phyloP scores from a whole-genome alignment of 2,888 invertebrate genomes.

The Tortrix viridana region DNA sequence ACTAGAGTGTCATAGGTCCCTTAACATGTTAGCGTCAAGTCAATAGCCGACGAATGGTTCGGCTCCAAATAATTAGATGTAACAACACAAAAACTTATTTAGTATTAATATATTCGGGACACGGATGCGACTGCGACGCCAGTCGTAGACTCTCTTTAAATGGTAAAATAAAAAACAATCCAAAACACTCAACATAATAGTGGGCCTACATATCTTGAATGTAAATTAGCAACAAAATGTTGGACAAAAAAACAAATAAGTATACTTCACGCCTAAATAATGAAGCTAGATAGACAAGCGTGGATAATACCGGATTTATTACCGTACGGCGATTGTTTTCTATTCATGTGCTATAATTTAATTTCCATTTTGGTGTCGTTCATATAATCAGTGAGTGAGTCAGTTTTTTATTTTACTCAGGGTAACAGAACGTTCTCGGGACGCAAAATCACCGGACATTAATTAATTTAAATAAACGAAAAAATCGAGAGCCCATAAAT shows the following conservation, averaged over 20 bases:
- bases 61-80: conserved; percentile 56
- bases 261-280: conserved; percentile 50
- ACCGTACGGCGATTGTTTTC: conserved; percentile 70
- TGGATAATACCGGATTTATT: conserved; percentile 68
- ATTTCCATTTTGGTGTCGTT: conserved; percentile 47
- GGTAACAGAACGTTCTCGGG: conserved; percentile 47
- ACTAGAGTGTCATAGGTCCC: conserved; percentile 46
- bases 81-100: conserved; percentile 59
- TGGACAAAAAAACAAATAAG: conserved; percentile 50
- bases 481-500: conserved; percentile 74
- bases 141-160: conserved; percentile 54
- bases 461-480: conserved; percentile 79
- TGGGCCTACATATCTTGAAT: conserved; percentile 68
- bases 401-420: conserved; percentile 49
- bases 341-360: conserved; percentile 65
- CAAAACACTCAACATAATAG: conserved; percentile 62
- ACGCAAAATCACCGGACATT: conserved; percentile 69
- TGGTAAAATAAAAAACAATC: conserved; percentile 54
- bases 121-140: conserved; percentile 59
- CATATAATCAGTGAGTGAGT: conserved; percentile 54
- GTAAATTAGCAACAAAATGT: conserved; percentile 62
- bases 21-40: conserved; percentile 40
- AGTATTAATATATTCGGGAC: conserved; percentile 73
- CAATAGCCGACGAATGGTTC: conserved; percentile 40
- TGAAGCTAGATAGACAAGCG: conserved; percentile 63